Percentiles rank a stretch among this genome's conserved stretches.
These are phyloP conservation scores for Cardiocondyla obscurior DNA, from an alignment of 1,140 invertebrate species.

Conservation along the genomic window DNA sequence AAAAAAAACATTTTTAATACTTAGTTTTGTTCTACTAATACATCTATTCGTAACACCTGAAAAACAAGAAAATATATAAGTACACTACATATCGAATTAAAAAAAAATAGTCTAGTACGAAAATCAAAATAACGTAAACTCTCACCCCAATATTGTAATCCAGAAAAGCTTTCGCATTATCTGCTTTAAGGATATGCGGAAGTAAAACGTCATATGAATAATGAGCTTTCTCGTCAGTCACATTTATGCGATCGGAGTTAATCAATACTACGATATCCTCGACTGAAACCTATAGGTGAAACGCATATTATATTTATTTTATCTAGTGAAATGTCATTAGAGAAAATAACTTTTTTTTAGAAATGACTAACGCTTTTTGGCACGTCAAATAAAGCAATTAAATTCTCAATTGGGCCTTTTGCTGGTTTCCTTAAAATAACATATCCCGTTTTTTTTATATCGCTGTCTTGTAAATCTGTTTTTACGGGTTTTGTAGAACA, in stretches of 20 bases:
- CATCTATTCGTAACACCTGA: conserved; percentile 77
- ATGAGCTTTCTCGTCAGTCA: conserved; percentile 85
- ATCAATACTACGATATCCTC: conserved; percentile 87
- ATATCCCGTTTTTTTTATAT: conserved; percentile 74
- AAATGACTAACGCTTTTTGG: conserved; percentile 81
- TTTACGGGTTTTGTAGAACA: conserved; percentile 66
- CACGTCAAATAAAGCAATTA: conserved; percentile 85
- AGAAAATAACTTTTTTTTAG: neutral
- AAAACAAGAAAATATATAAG: conserved; percentile 65
- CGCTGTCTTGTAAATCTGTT: neutral
- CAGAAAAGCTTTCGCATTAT: conserved; percentile 86
- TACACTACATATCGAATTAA: neutral
- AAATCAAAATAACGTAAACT: conserved; percentile 68
- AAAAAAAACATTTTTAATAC: conserved; percentile 18
- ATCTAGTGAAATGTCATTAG: neutral
- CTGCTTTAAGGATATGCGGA: conserved; percentile 86
- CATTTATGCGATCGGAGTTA: conserved; percentile 89
- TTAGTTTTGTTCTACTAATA: conserved; percentile 56
- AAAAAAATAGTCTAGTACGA: neutral
- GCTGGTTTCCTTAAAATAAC: conserved; percentile 82
- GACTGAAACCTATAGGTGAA: conserved; percentile 84
- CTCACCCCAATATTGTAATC: conserved; percentile 86
- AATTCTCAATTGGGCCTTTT: conserved; percentile 81
- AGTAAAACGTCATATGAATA: conserved; percentile 88
- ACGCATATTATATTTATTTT: neutral